These are phyloP conservation scores for Symphodus melops DNA, from an alignment of 2,113 vertebrate genomes.

Conservation along the genomic window DNA sequence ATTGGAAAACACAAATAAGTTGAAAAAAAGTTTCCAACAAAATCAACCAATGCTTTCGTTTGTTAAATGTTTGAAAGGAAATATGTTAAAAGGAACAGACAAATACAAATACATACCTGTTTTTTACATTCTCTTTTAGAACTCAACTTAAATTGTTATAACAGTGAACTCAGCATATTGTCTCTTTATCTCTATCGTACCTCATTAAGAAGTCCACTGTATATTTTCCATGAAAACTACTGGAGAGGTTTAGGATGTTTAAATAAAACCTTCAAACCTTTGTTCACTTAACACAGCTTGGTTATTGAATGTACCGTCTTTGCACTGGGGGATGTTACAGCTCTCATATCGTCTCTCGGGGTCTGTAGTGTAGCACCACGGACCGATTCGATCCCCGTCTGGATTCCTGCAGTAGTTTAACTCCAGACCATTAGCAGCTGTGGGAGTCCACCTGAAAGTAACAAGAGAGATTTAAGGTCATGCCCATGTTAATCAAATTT, in stretches of 20 bases:
- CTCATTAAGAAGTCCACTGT: too few species aligned
- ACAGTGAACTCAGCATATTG: too few species aligned
- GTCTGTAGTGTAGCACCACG: slow-evolving; percentile 95
- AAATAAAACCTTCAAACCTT: neutral
- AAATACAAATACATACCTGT: too few species aligned
- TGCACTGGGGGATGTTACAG: slow-evolving; percentile 91
- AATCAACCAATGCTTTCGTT: neutral
- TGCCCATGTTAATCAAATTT: too few species aligned
- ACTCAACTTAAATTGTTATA: too few species aligned
- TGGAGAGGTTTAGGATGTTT: too few species aligned
- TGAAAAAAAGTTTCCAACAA: neutral
- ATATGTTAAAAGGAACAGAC: too few species aligned
- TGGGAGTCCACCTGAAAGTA: slow-evolving; percentile 87
- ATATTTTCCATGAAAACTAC: too few species aligned
- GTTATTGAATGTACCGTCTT: slow-evolving; percentile 82
- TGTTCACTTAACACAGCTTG: neutral
- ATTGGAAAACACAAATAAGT: neutral
- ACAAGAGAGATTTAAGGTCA: too few species aligned
- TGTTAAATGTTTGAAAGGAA: neutral
- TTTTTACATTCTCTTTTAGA: too few species aligned
- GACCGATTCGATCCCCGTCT: slow-evolving; percentile 88
- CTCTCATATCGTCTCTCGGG: slow-evolving; percentile 87
- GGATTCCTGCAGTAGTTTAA: slow-evolving; percentile 97
- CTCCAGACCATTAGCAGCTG: slow-evolving; percentile 88
- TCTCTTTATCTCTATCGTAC: too few species aligned